Evolutionary conservation across 2,113 vertebrate species (phyloP).

Genomic region (Hypomesus transpacificus): DNA sequence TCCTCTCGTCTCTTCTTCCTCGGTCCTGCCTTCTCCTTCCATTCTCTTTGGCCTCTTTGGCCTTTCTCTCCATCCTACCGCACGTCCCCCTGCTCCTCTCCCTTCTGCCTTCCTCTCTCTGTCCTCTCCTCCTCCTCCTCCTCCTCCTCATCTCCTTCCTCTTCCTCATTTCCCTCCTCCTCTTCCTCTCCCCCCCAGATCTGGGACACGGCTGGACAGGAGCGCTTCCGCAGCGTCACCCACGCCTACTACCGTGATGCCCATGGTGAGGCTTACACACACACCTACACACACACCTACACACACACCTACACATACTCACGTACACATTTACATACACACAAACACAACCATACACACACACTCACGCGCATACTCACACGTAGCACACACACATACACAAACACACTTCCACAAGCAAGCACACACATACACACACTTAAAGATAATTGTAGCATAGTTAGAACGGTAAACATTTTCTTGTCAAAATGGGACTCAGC

Average conservation of each 20-base stretch:
- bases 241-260: slow-evolving; percentile 90
- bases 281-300: slow-evolving; percentile 1
- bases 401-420: no score
- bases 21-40: neutral
- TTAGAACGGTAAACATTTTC: no score
- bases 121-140: neutral
- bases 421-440: no score
- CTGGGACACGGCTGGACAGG: slow-evolving; percentile 80
- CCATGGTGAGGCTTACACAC: slow-evolving; percentile 75
- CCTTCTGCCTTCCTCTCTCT: neutral
- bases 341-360: slow-evolving; percentile 4
- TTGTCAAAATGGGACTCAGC: no score
- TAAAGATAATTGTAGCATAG: no score
- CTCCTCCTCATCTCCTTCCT: neutral
- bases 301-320: neutral
- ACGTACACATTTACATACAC: neutral
- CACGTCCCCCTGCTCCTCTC: neutral
- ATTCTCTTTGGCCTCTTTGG: neutral
- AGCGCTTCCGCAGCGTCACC: slow-evolving; percentile 85
- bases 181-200: neutral
- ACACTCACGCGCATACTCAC: neutral
- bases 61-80: neutral
- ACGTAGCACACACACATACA: no score
- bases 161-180: neutral
- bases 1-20: neutral